phyloP scores from a whole-genome alignment of 2,113 vertebrate genomes.

The Mus spicilegus region DNA sequence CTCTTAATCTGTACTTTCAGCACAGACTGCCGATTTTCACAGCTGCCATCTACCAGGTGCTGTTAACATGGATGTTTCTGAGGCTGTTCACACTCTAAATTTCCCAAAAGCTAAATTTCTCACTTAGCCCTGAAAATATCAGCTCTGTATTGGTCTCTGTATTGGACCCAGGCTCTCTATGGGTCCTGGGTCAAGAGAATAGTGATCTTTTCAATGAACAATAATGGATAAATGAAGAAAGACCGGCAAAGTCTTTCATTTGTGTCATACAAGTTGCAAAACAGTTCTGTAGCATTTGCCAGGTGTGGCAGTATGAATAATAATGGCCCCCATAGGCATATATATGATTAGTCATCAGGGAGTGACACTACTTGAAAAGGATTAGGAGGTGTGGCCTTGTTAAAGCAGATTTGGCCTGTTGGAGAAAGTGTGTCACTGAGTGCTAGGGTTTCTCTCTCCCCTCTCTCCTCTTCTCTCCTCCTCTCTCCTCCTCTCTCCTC shows the following conservation, averaged over 20 bases:
- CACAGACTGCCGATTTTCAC: neutral
- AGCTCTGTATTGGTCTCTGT: neutral
- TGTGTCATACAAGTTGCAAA: neutral
- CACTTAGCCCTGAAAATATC: slow-evolving; percentile 3
- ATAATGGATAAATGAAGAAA: slow-evolving; percentile 37
- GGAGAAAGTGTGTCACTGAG: neutral
- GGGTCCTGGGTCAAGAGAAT: neutral
- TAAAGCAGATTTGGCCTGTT: neutral
- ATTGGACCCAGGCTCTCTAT: neutral
- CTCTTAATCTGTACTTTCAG: slow-evolving; percentile 25
- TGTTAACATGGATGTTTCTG: neutral
- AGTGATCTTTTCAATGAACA: neutral
- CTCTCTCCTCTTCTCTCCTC: too few species aligned
- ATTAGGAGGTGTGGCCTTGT: neutral
- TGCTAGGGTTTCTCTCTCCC: neutral
- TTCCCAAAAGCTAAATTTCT: slow-evolving; percentile 39
- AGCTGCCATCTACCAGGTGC: neutral
- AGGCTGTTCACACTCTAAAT: neutral
- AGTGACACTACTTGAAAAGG: neutral
- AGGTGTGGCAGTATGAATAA: neutral
- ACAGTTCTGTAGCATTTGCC: neutral
- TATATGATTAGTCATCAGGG: neutral
- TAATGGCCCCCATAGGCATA: neutral
- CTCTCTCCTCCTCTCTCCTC: neutral
- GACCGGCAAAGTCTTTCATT: neutral